Evolutionary conservation across 2,888 invertebrate genomes (phyloP).

Genomic region (Drosophila ezoana): DNA sequence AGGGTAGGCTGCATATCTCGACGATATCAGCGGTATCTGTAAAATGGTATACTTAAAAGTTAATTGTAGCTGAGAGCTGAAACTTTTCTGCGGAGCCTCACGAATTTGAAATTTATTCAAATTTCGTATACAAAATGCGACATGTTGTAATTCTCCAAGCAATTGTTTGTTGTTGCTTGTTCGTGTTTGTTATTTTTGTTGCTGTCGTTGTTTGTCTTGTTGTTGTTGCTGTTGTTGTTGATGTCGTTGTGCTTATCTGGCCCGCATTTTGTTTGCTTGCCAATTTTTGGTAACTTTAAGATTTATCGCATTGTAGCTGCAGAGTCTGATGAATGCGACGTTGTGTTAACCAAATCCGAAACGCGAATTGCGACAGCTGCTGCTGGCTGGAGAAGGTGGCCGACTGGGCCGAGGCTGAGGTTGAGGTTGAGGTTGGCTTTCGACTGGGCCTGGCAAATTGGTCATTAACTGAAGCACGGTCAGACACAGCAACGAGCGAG

Average conservation of each 20-base stretch:
- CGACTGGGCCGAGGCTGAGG: background rate
- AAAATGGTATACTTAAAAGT: constrained; percentile 79
- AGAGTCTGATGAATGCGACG: constrained; percentile 58
- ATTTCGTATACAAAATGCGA: constrained; percentile 71
- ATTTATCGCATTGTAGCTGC: constrained; percentile 62
- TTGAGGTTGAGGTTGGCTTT: constrained; percentile 20
- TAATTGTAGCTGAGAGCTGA: constrained; percentile 72
- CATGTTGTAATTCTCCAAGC: constrained; percentile 74
- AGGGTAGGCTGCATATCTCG: constrained; percentile 47
- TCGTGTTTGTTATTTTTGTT: constrained; percentile 20
- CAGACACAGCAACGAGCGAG: background rate
- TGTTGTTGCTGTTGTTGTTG: constrained; percentile 38
- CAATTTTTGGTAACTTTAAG: constrained; percentile 70
- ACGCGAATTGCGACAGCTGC: constrained; percentile 78
- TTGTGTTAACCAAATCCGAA: constrained; percentile 60
- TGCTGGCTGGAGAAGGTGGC: constrained; percentile 21
- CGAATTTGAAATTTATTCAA: constrained; percentile 79
- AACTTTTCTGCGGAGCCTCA: constrained; percentile 52
- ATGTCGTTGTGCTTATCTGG: constrained; percentile 57
- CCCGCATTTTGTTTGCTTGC: constrained; percentile 63
- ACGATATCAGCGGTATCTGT: constrained; percentile 75
- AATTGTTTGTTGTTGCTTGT: constrained; percentile 37
- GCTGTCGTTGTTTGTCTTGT: constrained; percentile 15
- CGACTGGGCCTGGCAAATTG: constrained; percentile 65
- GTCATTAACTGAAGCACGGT: constrained; percentile 74